These are phyloP conservation scores for Emydoidea blandingii DNA, from an alignment of 2,797 vertebrate species.

Conservation along the genomic window DNA sequence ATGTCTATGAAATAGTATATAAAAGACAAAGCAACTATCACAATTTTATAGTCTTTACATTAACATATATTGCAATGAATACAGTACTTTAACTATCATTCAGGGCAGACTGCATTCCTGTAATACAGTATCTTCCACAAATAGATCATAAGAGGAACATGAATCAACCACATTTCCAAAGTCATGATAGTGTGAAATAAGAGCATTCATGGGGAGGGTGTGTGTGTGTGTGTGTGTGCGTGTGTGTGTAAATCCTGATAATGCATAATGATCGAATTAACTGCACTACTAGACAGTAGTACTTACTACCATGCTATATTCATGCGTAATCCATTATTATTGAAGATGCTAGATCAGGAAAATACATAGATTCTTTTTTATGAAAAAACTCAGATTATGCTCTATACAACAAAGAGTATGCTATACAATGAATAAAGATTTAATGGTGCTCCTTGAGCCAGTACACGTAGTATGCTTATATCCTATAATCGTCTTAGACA, in stretches of 20 bases:
- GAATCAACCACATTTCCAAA: neutral
- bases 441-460: neutral
- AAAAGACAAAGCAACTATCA: too few species aligned
- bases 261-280: neutral
- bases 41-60: too few species aligned
- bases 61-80: neutral
- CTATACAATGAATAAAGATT: neutral
- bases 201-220: neutral
- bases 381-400: neutral
- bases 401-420: neutral
- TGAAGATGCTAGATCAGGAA: neutral
- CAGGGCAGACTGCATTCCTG: neutral
- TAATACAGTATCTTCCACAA: neutral
- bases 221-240: too few species aligned
- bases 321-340: neutral
- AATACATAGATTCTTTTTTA: accelerated
- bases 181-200: neutral
- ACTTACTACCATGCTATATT: neutral
- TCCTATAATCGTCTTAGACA: neutral
- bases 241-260: neutral
- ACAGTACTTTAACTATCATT: neutral
- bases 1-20: too few species aligned
- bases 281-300: too few species aligned
- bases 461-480: neutral
- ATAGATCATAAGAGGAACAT: neutral